These are phyloP conservation scores for Phocides pigmalion DNA, from an alignment of 1,140 invertebrate species.

Conservation along the genomic window DNA sequence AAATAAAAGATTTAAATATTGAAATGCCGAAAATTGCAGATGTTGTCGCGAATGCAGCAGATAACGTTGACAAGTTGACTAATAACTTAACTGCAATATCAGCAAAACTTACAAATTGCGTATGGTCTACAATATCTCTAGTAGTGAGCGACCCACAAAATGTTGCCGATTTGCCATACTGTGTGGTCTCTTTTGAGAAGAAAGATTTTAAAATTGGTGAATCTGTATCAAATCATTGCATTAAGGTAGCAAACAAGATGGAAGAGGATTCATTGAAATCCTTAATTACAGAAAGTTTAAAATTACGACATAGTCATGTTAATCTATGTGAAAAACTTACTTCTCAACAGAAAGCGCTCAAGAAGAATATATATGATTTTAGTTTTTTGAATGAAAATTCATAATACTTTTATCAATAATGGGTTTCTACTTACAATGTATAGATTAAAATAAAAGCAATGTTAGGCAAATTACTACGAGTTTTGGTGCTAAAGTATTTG, in stretches of 20 bases:
- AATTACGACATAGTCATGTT: constrained; percentile 60
- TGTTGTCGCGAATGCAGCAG: constrained; percentile 64
- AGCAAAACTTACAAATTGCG: constrained; percentile 63
- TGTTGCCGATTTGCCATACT: constrained; percentile 66
- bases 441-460: too few relatives aligned
- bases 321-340: constrained; percentile 63
- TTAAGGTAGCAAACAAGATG: constrained; percentile 48
- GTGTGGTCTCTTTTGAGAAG: constrained; percentile 74
- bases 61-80: constrained; percentile 65
- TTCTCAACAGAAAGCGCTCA: constrained; percentile 55
- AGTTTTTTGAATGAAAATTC: constrained; percentile 62
- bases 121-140: constrained; percentile 69
- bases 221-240: constrained; percentile 55
- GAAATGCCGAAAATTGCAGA: constrained; percentile 73
- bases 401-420: too few relatives aligned
- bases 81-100: constrained; percentile 47
- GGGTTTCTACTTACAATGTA: too few relatives aligned
- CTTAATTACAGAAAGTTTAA: constrained; percentile 72
- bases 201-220: constrained; percentile 72
- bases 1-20: constrained; percentile 71
- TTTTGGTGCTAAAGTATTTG: too few relatives aligned
- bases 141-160: constrained; percentile 58
- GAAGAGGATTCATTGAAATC: constrained; percentile 59
- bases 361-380: constrained; percentile 63
- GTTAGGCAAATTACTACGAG: too few relatives aligned